Base-by-base conservation (phyloP, 2,888 invertebrate species). In the Andricus quercusramuli region DNA sequence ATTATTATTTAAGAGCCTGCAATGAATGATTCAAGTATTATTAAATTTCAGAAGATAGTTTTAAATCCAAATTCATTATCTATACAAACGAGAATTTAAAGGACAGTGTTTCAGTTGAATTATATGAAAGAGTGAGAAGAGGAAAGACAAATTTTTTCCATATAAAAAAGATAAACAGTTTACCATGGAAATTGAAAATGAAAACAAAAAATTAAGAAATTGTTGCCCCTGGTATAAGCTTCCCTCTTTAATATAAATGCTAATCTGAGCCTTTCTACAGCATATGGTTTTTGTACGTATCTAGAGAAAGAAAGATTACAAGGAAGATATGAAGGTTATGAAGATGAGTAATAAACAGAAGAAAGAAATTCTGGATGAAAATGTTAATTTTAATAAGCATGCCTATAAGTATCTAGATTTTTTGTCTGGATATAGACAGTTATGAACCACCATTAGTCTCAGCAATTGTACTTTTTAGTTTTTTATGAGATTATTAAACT, bases 181-280 rank as follows among this genome's bases (percentile, higher is more conserved):
- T n/a, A 22, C 13, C 22, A 47, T 44, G 15, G 11, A 22, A 6
- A 3, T 29, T 17, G 25, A 37, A 56, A 32, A 20, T 74, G 11
- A 37, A 29, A 29, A 74, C n/a, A 56, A 47, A 70, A 32, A 74
- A 22, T n/a, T n/a, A 5, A n/a, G 29, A n/a, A 74, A 56, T 74
- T 32, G 13, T 56, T 74, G n/a, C 32, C 5, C 20, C 29, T 32
- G 32, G 44, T 47, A 22, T 37, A 0, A 25, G 56, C 8, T 70
- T 56, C n/a, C 74, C 56, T 56, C 11, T 37, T n/a, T 51, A 56
- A 74, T 74, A 74, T 74, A 74, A 74, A 74, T 56, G 74, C n/a
- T 32, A 56, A 74, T 74, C n/a, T 15, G n/a, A 22, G 32, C 15
- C 56, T 74, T 74, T 56, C n/a, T 32, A 70, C 20, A 44, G 20